Evolutionary conservation across 2,888 invertebrate genomes (phyloP), one percentile per base, ranked within the genome.

Genomic region (Amphipyra berbera): DNA sequence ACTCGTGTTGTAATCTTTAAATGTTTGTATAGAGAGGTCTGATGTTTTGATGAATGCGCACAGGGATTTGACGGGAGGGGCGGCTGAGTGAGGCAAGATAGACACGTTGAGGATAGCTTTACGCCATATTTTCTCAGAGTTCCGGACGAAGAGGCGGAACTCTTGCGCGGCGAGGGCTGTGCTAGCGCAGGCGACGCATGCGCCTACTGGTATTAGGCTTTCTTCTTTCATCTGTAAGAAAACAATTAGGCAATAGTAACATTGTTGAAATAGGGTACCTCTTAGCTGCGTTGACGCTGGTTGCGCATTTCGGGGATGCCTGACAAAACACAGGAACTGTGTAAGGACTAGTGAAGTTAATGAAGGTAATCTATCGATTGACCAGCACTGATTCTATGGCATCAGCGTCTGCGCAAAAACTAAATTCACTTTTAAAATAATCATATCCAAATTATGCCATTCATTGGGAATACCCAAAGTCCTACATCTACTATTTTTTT

Each of bases 181-280:
- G 45, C 84, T 83, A 0, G 88, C 86, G 77, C 94, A 95, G 0
- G 84, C 50, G 0, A 86, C 85, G 73, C 94, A 95, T 0, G 86
- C 81, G 3, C 91, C 90, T 13, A 71, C 68, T 0, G 94, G 94
- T 54, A 87, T 86, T 6, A 83, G 63, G 0, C 72, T 47, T 40
- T 93, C 94, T 53, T 90, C 91, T 38, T 65, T 59, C 54, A 93
- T 78, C 94, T 95, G 91, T n/a, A 90, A 92, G 57, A 44, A 69
- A 68, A 64, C 7, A 57, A 61, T 21, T n/a, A 42, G 8, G 8
- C 14, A 58, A 64, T 70, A 50, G 59, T 54, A 42, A 62, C 10
- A 30, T 53, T 47, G 10, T 27, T 37, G 1, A 42, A 35, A 0
- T 35, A 14, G 4, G 0, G 10, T 6, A n/a, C 15, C 12, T n/a